Evolutionary conservation across 2,113 vertebrate species (phyloP).

Genomic region (Phylloscopus trochilus): DNA sequence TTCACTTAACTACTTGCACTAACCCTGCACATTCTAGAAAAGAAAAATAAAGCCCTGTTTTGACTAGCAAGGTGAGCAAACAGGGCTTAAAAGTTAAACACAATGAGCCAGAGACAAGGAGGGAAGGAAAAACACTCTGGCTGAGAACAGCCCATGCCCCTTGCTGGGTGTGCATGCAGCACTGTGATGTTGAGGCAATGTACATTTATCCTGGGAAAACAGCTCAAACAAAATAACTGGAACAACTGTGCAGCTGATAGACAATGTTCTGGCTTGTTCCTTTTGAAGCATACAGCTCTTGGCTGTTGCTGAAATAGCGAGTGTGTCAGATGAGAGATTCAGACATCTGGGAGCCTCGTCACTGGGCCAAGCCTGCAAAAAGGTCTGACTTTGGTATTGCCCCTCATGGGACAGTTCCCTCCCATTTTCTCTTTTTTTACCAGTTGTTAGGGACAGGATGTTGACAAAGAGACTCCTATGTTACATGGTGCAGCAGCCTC

Average conservation of each 20-base stretch:
- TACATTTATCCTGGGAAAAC: background rate
- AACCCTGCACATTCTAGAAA: conserved; percentile 1
- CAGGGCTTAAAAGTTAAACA: conserved; percentile 4
- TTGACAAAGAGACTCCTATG: background rate
- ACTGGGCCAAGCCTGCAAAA: background rate
- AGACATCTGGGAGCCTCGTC: background rate
- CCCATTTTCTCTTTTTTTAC: background rate
- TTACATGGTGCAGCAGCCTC: background rate
- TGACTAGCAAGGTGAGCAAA: conserved; percentile 44
- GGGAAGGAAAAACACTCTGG: background rate
- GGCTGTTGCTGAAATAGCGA: background rate
- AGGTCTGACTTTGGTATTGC: background rate
- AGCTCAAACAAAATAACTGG: background rate
- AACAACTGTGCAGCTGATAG: background rate
- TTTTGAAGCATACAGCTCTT: background rate
- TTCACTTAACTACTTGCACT: background rate
- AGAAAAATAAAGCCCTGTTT: conserved; percentile 53
- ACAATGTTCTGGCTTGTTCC: background rate
- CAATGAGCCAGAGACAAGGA: background rate
- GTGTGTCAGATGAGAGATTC: background rate
- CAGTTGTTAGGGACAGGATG: background rate
- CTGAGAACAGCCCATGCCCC: background rate
- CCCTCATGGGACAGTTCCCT: background rate
- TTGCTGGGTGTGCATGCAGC: rapidly evolving
- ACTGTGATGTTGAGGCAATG: rapidly evolving